These are phyloP conservation scores for Pelodytes ibericus DNA, from an alignment of 2,797 vertebrate genomes.

Conservation along the genomic window DNA sequence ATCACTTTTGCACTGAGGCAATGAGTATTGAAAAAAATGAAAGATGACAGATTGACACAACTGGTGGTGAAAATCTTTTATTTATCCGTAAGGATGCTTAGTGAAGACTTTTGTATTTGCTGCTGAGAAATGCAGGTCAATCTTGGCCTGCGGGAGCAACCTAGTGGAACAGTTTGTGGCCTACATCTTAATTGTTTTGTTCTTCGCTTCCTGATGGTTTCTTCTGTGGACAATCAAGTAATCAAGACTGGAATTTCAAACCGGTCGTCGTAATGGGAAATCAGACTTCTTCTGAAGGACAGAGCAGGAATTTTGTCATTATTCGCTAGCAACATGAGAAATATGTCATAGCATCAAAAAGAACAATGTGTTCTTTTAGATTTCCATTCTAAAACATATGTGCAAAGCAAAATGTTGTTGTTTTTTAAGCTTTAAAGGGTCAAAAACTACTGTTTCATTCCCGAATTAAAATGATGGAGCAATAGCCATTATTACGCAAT, in stretches of 20 bases:
- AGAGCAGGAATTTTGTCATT: background rate
- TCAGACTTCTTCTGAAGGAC: background rate
- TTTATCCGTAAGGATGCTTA: conserved; percentile 42
- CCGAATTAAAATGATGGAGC: too few relatives aligned
- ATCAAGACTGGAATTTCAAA: background rate
- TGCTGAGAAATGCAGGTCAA: conserved; percentile 33
- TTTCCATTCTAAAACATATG: too few relatives aligned
- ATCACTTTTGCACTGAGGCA: conserved; percentile 33
- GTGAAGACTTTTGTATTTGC: background rate
- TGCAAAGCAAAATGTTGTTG: too few relatives aligned
- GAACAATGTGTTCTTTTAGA: too few relatives aligned
- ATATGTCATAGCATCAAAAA: too few relatives aligned
- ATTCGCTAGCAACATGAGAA: too few relatives aligned
- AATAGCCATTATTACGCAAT: too few relatives aligned
- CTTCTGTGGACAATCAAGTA: background rate
- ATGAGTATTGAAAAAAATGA: conserved; percentile 27
- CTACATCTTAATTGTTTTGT: conserved; percentile 55
- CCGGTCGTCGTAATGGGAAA: background rate
- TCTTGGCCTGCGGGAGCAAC: conserved; percentile 40
- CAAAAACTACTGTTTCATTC: too few relatives aligned
- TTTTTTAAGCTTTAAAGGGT: too few relatives aligned
- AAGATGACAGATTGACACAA: conserved; percentile 3
- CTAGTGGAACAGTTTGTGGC: conserved; percentile 36
- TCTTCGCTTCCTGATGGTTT: conserved; percentile 46
- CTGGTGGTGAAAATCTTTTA: conserved; percentile 10